These are phyloP conservation scores for Parochlus steinenii DNA, from an alignment of 2,888 invertebrate genomes.

Conservation along the genomic window DNA sequence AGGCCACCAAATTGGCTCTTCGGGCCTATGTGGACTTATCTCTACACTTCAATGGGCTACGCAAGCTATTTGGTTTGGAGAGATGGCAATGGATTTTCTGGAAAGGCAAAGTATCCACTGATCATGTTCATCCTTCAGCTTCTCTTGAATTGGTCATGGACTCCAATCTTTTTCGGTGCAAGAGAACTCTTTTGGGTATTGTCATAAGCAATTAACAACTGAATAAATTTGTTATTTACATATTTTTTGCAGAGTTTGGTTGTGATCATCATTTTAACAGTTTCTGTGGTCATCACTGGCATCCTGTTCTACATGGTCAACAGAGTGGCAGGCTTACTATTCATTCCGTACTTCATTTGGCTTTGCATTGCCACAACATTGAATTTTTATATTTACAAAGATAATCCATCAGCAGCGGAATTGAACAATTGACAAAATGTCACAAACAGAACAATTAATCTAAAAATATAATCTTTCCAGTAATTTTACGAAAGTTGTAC, in stretches of 20 bases:
- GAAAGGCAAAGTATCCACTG: not conserved
- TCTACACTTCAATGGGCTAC: slow-evolving; percentile 7
- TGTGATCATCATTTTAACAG: not conserved
- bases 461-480: too few relatives aligned
- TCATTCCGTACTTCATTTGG: slow-evolving; percentile 5
- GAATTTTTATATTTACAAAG: slow-evolving; percentile 1
- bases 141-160: slow-evolving; percentile 5
- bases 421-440: too few relatives aligned
- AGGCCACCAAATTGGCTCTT: slow-evolving; percentile 9
- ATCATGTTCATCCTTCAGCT: slow-evolving; percentile 5
- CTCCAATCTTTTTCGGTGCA: slow-evolving; percentile 5
- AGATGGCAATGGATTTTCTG: slow-evolving; percentile 2
- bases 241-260: too few relatives aligned
- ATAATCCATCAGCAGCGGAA: slow-evolving; percentile 4
- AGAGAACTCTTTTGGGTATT: slow-evolving; percentile 3
- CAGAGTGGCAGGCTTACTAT: not conserved
- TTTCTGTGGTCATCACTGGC: not conserved
- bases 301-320: slow-evolving; percentile 2
- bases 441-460: too few relatives aligned
- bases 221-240: too few relatives aligned
- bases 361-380: slow-evolving; percentile 1
- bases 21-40: slow-evolving; percentile 3
- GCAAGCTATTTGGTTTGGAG: slow-evolving; percentile 5
- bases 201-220: too few relatives aligned
- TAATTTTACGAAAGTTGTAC: too few relatives aligned